Evolutionary conservation across 1,140 invertebrate species (phyloP), one percentile per base, ranked within the genome.

Genomic region (Gyrodactylus bullatarudis): DNA sequence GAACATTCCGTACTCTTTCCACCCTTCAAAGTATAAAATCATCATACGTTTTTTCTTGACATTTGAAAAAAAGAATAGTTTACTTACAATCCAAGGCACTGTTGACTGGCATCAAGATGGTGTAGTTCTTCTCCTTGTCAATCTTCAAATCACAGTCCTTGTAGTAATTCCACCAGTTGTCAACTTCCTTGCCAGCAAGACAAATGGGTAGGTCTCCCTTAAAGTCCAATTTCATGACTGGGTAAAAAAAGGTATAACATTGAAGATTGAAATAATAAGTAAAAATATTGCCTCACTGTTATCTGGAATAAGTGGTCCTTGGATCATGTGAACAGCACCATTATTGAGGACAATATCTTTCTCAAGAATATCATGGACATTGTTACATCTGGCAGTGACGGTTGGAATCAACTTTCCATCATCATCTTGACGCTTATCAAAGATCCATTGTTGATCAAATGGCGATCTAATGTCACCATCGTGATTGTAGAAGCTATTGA

Each of bases 11-110:
- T 71, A 71, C 20, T 25, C 70, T 71, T 71, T 71, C 70, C 70
- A 71, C 70, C 70, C 70, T 71, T 23, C 22, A 71, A 16, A 54
- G n/a, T 54, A n/a, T n/a, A 25, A 23, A 71, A 25, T 71, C 24
- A 71, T 25, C 8, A 54, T 54, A 16, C 8, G n/a, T 54, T 8
- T 54, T 54, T n/a, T 16, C 8, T n/a, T 54, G n/a, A 54, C 34
- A 54, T 54, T 54, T n/a, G 8, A 54, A 54, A 16, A 54, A n/a
- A n/a, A n/a, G n/a, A n/a, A n/a, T n/a, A n/a, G n/a, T n/a, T n/a
- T 71, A 25, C 70, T 71, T 26, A 71, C 70, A 71, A 1, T 71
- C 70, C 8, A 71, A 25, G 1, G 70, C 21, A 23, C 23, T 71
- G 23, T 71, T 24, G n/a, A 71, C 24, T 71, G 70, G 70, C 8